Conservation (phyloP, 2,797 vertebrate genomes). For the Lophotriccus pileatus region DNA sequence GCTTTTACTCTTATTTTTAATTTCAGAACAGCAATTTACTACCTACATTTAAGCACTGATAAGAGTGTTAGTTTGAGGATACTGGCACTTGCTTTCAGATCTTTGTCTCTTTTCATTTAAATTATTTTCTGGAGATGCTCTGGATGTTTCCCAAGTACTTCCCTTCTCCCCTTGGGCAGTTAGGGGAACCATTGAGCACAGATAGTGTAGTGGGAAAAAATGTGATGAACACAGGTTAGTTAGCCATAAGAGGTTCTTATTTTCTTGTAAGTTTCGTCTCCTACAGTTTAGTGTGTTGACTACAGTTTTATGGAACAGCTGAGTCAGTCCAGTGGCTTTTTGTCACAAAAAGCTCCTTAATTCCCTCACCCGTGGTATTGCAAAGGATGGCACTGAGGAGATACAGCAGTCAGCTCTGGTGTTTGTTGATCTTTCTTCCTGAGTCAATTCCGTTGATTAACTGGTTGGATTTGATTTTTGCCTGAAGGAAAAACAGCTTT, state of each 20-base stretch:
- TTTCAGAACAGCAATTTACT: not conserved
- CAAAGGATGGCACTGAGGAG: not conserved
- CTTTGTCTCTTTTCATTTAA: not conserved
- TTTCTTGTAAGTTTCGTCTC: not conserved
- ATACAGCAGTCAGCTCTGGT: not conserved
- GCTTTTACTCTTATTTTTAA: not conserved
- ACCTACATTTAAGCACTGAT: not conserved
- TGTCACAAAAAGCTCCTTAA: not conserved
- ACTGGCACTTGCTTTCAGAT: not conserved
- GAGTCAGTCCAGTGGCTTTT: not conserved
- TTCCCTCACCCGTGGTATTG: not conserved
- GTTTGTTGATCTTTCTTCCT: not conserved
- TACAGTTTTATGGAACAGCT: not conserved
- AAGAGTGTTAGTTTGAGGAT: not conserved
- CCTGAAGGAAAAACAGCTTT: not conserved
- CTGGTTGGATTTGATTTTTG: conserved; percentile 21
- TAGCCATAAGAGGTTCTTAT: not conserved
- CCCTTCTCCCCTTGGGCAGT: not conserved
- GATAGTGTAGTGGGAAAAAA: not conserved
- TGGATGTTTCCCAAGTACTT: not conserved
- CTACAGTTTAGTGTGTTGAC: not conserved
- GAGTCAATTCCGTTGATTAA: conserved; percentile 24
- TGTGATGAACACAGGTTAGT: not conserved
- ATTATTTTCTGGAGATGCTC: not conserved
- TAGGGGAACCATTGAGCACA: not conserved